Base-by-base conservation (phyloP, 1,140 invertebrate genomes). In the Drosophila insularis region DNA sequence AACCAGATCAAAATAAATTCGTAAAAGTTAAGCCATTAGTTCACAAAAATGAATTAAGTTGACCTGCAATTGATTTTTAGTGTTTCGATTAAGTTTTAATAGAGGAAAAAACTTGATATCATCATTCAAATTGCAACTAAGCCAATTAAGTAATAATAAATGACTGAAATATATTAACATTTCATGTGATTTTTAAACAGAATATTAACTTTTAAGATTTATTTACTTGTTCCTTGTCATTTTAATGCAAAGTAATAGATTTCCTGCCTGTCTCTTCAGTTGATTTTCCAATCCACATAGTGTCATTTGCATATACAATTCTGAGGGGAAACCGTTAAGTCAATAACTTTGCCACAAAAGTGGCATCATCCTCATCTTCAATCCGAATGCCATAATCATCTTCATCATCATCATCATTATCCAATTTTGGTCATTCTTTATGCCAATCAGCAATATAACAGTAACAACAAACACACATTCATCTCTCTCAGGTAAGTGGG, bases 341-440 rank as follows among this genome's bases (percentile, higher is more conserved):
- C 43, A 50, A 50, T 50, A 50, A 50, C 43, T 50, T n/a, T 59
- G 4, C 17, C 10, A 17, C 19, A 46, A 31, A 58, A 37, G 31
- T 19, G 31, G 31, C 14, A 37, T 58, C 56, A 19, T 21, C 31
- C 8, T 19, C 14, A 50, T 14, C n/a, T 8, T 11, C 2, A 4
- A 11, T 54, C 19, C 11, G n/a, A 32, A 35, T 17, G 32, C 17
- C 19, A 27, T 56, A 23, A 14, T 17, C 55, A n/a, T 58, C 23
- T 35, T 37, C 7, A 37, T 19, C 27, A 32, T 58, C 14, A n/a
- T 58, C 23, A 58, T 37, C 7, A 37, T 58, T 59, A 77, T 77
- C 67, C 66, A 77, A 77, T 77, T 77, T 77, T 65, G 67, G 74
- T 67, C 61, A 77, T 64, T 74, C 60, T 21, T 50, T 50, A 50